phyloP scores from a whole-genome alignment of 2,888 invertebrate species.

The Nudaria mundana region DNA sequence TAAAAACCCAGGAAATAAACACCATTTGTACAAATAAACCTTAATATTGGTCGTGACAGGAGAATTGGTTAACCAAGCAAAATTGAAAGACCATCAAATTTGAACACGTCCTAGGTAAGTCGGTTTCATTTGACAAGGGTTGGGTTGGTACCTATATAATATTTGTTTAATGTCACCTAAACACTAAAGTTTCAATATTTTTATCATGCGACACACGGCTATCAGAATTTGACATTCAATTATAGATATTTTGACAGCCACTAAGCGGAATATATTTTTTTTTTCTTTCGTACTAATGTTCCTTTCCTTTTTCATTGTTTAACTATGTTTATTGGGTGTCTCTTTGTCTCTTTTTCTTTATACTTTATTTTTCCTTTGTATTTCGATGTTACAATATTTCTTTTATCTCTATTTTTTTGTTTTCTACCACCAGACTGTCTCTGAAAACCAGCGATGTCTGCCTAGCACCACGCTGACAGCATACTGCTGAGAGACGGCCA shows the following conservation, averaged over 20 bases:
- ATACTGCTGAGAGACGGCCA: too few species aligned
- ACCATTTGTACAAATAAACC: conserved; percentile 3
- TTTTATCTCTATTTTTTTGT: too few species aligned
- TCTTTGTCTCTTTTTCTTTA: too few species aligned
- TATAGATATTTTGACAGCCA: neutral
- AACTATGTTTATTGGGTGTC: too few species aligned
- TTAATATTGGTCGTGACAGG: conserved; percentile 1
- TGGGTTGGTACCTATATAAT: neutral
- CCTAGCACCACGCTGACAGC: neutral
- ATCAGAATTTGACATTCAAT: neutral
- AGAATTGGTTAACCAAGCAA: neutral
- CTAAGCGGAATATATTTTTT: neutral
- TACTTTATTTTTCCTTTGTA: too few species aligned
- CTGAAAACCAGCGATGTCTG: too few species aligned
- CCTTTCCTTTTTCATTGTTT: neutral
- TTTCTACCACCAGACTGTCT: too few species aligned
- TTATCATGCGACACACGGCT: neutral
- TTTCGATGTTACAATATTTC: too few species aligned
- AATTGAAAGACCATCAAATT: conserved; percentile 6
- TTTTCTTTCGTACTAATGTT: neutral
- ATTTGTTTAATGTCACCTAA: conserved; percentile 1
- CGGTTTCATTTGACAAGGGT: conserved; percentile 9
- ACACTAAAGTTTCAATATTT: too few species aligned
- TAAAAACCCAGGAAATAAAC: neutral
- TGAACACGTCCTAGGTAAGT: conserved; percentile 5